A percentile compares a stretch with the other conserved stretches of the same genome.
These are phyloP conservation scores for Anagyrus pseudococci DNA, from an alignment of 2,888 invertebrate species.

Conservation along the genomic window DNA sequence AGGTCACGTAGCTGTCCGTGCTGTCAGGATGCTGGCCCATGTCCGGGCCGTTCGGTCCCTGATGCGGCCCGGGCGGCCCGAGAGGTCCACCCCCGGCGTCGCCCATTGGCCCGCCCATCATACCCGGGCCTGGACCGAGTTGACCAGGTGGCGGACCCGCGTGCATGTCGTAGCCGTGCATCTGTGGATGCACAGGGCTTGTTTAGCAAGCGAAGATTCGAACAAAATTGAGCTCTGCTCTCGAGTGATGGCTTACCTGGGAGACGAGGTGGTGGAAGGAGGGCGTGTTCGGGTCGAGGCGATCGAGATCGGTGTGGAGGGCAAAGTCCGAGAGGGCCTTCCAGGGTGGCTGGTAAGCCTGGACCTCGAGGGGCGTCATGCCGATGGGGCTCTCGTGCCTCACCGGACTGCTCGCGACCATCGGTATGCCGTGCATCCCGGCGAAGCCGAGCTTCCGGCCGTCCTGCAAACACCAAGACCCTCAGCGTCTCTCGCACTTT, in stretches of 20 bases:
- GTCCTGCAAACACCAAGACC: constrained; percentile 70
- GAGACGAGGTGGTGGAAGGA: constrained; percentile 97
- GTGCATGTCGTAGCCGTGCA: constrained; percentile 87
- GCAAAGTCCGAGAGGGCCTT: constrained; percentile 96
- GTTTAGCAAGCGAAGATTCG: too few species aligned
- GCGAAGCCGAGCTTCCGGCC: constrained; percentile 93
- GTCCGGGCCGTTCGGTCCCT: constrained; percentile 58
- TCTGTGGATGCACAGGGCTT: too few species aligned
- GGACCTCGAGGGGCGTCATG: constrained; percentile 86
- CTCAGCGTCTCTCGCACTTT: constrained; percentile 45
- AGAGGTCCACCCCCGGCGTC: constrained; percentile 54
- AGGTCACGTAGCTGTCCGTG: constrained; percentile 90
- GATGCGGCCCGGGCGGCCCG: constrained; percentile 54
- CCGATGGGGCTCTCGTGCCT: constrained; percentile 88
- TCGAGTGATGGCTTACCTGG: constrained; percentile 76
- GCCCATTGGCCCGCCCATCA: constrained; percentile 58
- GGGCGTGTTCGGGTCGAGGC: constrained; percentile 83
- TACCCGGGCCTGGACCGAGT: constrained; percentile 56
- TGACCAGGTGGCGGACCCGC: constrained; percentile 54
- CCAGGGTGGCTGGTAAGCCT: constrained; percentile 97
- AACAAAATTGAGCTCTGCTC: not conserved
- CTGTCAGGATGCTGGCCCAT: constrained; percentile 79
- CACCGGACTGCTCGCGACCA: constrained; percentile 95
- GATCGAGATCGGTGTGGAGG: constrained; percentile 90
- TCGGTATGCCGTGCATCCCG: constrained; percentile 95